phyloP scores from a whole-genome alignment of 2,797 vertebrate genomes.

The Clarias platycephalus region DNA sequence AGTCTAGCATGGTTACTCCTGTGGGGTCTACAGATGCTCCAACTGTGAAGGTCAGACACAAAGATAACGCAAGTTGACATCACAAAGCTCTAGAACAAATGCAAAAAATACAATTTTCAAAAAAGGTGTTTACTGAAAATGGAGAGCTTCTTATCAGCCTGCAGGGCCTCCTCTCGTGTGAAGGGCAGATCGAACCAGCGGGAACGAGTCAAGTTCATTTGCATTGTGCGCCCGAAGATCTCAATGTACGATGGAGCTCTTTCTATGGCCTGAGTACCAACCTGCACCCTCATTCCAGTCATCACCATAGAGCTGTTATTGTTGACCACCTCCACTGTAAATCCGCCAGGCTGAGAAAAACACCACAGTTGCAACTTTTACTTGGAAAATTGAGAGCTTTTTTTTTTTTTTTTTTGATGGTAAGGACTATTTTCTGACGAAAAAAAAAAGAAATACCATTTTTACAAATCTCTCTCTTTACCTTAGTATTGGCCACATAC shows the following conservation, averaged over 20 bases:
- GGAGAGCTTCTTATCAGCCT: slow-evolving; percentile 96
- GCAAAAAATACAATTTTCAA: not conserved
- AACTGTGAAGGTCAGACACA: slow-evolving; percentile 70
- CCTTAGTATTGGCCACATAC: slow-evolving; percentile 99
- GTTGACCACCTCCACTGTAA: slow-evolving; percentile 93
- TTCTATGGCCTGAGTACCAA: slow-evolving; percentile 94
- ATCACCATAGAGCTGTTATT: slow-evolving; percentile 98
- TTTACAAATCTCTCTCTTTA: slow-evolving; percentile 57
- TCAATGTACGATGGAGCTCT: slow-evolving; percentile 93
- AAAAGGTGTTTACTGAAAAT: slow-evolving; percentile 88
- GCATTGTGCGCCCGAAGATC: slow-evolving; percentile 97
- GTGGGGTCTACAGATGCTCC: slow-evolving; percentile 97
- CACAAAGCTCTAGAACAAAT: not conserved
- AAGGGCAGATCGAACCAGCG: slow-evolving; percentile 99
- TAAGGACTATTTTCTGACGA: no score
- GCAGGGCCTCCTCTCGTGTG: slow-evolving; percentile 94
- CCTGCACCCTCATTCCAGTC: slow-evolving; percentile 97
- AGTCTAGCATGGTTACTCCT: slow-evolving; percentile 98
- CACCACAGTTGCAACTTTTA: not conserved
- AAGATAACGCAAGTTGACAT: not conserved
- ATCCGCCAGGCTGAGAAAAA: slow-evolving; percentile 86
- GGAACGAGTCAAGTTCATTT: slow-evolving; percentile 91
- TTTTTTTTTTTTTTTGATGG: no score
- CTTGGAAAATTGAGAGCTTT: not conserved
- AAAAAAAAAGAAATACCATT: not conserved